Base-by-base conservation (phyloP, 2,888 invertebrate genomes). In the Caenorhabditis japonica region DNA sequence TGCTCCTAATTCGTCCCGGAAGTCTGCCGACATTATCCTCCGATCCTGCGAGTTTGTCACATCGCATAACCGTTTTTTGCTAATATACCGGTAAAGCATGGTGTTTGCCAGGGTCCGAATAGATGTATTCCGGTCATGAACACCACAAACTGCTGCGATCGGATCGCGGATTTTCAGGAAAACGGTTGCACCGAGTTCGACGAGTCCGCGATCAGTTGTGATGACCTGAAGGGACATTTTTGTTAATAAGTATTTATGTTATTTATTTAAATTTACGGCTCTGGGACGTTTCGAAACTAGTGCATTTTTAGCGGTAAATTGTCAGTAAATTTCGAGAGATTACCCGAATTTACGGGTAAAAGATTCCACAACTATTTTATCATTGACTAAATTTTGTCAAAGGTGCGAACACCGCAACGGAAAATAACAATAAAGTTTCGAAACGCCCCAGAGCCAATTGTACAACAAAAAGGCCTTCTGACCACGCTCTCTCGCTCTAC, bases 181-280 rank as follows among this genome's bases (percentile, higher is more conserved):
- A 5, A 90, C 88, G 12, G 89, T 88, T 1, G 89, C 89, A 3
- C 89, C 89, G 12, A 89, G 80, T 73, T 90, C 89, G 27, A 90
- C 87, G 15, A 89, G 85, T 8, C 88, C 89, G 23, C 87, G 83
- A 81, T 90, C 90, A 12, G 74, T 69, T 4, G 89, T 89, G 23
- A 90, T 85, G 3, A 89, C 77, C 75, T 79, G 47, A 33, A 71
- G 49, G 15, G 27, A 15, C 34, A 8, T 38, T 47, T 88, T 88
- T 72, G 23, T n/a, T n/a, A n/a, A n/a, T n/a, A 62, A 52, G 25
- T 43, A 36, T 12, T 33, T n/a, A 53, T 13, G 36, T n/a, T n/a
- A n/a, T n/a, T n/a, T n/a, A n/a, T n/a, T n/a, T n/a, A n/a, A n/a
- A n/a, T n/a, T n/a, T n/a, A n/a, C n/a, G n/a, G n/a, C n/a, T n/a